Evolutionary conservation across 2,113 vertebrate genomes (phyloP).

Genomic region (Lates calcarifer): DNA sequence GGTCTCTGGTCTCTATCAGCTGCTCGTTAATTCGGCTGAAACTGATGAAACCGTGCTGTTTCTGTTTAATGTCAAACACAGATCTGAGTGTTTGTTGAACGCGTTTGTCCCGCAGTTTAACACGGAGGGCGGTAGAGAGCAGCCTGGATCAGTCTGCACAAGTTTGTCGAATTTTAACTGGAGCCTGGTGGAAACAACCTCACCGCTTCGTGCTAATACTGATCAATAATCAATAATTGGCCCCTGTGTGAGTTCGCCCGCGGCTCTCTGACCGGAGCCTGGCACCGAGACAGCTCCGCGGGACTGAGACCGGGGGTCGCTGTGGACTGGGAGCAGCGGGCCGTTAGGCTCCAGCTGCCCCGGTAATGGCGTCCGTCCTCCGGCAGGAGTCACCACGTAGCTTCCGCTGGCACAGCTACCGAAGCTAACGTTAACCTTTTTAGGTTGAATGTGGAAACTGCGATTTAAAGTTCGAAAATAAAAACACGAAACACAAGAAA

Average conservation of each 20-base stretch:
- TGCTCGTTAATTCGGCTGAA: not conserved
- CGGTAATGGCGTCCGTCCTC: slow-evolving; percentile 82
- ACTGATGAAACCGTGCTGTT: too few relatives aligned
- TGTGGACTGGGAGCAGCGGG: slow-evolving; percentile 20
- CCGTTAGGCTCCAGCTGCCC: slow-evolving; percentile 60
- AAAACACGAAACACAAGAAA: not conserved
- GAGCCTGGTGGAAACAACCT: not conserved
- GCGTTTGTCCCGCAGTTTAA: not conserved
- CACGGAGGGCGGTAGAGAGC: slow-evolving; percentile 22
- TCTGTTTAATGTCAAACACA: not conserved
- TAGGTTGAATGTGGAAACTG: not conserved
- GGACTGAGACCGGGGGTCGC: not conserved
- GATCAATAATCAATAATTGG: not conserved
- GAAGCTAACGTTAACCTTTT: slow-evolving; percentile 23
- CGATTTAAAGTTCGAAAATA: not conserved
- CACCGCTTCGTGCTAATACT: fast-evolving
- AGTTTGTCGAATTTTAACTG: not conserved
- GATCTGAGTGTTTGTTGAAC: not conserved
- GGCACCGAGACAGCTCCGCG: not conserved
- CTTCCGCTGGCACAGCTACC: slow-evolving; percentile 74
- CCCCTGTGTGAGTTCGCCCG: too few relatives aligned
- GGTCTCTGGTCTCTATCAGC: not conserved
- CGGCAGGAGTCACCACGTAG: slow-evolving; percentile 83
- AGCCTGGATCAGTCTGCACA: fast-evolving
- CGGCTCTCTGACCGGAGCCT: too few relatives aligned